Evolutionary conservation across 2,797 vertebrate species (phyloP), one percentile per base, ranked within the genome.

Genomic region (Poecilia picta): DNA sequence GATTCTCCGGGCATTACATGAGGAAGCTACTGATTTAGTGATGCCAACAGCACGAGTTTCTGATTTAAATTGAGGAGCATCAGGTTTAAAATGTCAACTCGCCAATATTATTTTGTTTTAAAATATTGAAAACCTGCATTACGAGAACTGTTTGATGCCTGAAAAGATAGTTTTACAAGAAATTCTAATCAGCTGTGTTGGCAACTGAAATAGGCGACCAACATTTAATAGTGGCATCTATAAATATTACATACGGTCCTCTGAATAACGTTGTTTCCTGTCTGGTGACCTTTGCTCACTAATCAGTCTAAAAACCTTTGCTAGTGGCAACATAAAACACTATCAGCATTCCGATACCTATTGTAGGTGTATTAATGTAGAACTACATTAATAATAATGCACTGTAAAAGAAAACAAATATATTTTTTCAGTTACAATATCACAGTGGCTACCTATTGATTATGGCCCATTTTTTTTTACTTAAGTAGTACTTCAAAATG

Each of bases 401-500:
- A 51, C 49, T 25, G 20, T 51, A 51, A 23, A 23, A 25, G 8
- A 51, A 51, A 51, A 23, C 49, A 51, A 23, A 51, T 51, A 49
- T 7, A 49, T 7, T 8, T 49, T 49, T 49, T 20, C 18, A 49
- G 47, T 49, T 49, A 8, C 18, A 49, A 20, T 49, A 49, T 49
- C 47, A 49, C 47, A 20, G 7, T 49, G 18, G 47, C 6, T 49
- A 20, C 47, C 47, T 49, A 49, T 20, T 49, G 6, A 20, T 49
- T 49, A 49, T 49, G 47, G 20, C 16, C 47, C 5, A 49, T 0
- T 7, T 6, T 2, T 20, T 49, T 49, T 49, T 20, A 23, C 75
- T 81, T 84, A 72, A 47, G 15, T 12, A 76, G 71, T 36, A 73
- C 79, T 79, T 62, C 28, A 45, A 79, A 76, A 80, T 78, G 75